These are phyloP conservation scores for Vulpes lagopus DNA, from an alignment of 2,113 vertebrate genomes.

Conservation along the genomic window DNA sequence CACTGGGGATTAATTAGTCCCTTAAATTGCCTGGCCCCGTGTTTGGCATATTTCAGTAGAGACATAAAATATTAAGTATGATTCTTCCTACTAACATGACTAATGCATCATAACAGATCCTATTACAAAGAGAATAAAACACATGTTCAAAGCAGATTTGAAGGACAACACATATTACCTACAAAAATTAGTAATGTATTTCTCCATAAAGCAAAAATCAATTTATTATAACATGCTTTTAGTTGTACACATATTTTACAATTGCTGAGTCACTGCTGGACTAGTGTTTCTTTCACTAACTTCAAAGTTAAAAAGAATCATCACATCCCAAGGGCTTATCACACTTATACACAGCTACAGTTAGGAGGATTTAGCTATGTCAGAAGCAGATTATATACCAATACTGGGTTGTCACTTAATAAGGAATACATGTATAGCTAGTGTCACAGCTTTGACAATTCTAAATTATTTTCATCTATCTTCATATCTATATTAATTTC, in stretches of 20 bases:
- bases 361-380: neutral
- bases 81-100: neutral
- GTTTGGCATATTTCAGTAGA: neutral
- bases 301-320: constrained; percentile 17
- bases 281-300: neutral
- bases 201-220: neutral
- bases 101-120: neutral
- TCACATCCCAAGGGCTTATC: neutral
- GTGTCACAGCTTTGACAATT: neutral
- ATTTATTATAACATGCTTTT: neutral
- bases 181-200: neutral
- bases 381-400: neutral
- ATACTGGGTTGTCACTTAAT: neutral
- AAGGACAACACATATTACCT: neutral
- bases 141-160: constrained; percentile 1
- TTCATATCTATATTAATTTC: neutral
- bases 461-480: neutral
- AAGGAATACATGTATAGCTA: neutral
- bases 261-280: neutral
- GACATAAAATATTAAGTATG: neutral
- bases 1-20: neutral
- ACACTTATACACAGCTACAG: neutral
- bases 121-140: neutral
- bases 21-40: fast-evolving
- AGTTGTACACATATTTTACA: neutral